These are phyloP conservation scores for Pseudochirops cupreus DNA, from an alignment of 2,797 vertebrate genomes.

Conservation along the genomic window DNA sequence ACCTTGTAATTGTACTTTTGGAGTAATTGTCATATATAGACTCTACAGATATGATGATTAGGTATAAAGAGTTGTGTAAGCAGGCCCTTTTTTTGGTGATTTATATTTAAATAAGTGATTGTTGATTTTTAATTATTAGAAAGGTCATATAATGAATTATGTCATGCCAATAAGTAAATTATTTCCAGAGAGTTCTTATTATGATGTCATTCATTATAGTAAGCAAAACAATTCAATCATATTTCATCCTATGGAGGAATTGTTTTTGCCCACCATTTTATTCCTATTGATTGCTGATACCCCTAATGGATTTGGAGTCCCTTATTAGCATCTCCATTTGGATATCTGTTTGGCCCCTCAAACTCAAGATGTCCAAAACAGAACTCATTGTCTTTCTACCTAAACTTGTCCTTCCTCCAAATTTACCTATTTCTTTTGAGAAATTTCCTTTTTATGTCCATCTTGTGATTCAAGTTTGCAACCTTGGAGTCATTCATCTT, in stretches of 20 bases:
- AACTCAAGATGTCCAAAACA: background rate
- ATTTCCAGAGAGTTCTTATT: background rate
- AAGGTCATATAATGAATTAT: too few relatives aligned
- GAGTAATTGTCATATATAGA: too few relatives aligned
- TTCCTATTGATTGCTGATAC: background rate
- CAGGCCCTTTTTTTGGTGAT: too few relatives aligned
- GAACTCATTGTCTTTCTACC: too few relatives aligned
- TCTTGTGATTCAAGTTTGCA: background rate
- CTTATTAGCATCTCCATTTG: background rate
- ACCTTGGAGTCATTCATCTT: background rate
- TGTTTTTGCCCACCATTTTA: background rate
- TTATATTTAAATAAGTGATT: too few relatives aligned
- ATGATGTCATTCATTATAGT: background rate
- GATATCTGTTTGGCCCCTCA: background rate
- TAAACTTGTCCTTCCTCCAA: too few relatives aligned
- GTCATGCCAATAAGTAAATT: too few relatives aligned
- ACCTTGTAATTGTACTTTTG: too few relatives aligned
- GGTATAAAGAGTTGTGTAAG: too few relatives aligned
- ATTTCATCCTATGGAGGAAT: background rate
- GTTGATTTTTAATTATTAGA: too few relatives aligned
- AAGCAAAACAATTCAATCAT: background rate
- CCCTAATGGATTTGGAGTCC: background rate
- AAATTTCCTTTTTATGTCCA: background rate
- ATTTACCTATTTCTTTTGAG: too few relatives aligned
- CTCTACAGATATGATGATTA: too few relatives aligned